These are phyloP conservation scores for Hymenochirus boettgeri DNA, from an alignment of 2,113 vertebrate species.

Conservation along the genomic window DNA sequence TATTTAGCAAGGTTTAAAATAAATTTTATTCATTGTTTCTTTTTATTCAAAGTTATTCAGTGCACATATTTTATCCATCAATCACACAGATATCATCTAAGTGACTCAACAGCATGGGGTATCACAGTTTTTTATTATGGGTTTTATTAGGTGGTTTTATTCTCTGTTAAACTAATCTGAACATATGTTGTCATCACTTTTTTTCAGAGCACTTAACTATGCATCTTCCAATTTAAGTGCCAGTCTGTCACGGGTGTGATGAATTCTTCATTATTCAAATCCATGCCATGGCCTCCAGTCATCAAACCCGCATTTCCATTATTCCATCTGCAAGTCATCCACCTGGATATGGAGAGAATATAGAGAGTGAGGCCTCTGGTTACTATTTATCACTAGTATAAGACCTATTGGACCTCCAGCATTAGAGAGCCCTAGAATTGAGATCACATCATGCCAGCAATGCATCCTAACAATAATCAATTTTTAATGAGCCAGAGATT, in stretches of 20 bases:
- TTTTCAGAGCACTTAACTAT: conserved; percentile 86
- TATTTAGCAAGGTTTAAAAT: too few species aligned
- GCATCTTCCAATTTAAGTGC: conserved; percentile 71
- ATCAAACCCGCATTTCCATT: conserved; percentile 73
- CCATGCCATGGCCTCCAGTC: conserved; percentile 84
- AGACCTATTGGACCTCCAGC: conserved; percentile 80
- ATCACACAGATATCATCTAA: too few species aligned
- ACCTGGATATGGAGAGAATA: conserved; percentile 69
- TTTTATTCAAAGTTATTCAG: too few species aligned
- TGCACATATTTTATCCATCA: too few species aligned
- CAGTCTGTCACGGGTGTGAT: conserved; percentile 74
- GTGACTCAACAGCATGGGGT: too few species aligned
- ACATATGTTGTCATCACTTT: conserved; percentile 42
- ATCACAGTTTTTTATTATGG: too few species aligned
- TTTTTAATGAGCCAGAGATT: conserved; percentile 77
- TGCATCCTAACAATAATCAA: conserved; percentile 66
- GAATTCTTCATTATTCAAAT: conserved; percentile 74
- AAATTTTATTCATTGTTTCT: too few species aligned
- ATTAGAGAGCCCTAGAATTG: conserved; percentile 89
- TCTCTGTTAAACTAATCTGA: too few species aligned
- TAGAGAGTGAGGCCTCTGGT: conserved; percentile 66
- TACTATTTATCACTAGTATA: conserved; percentile 74
- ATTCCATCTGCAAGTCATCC: conserved; percentile 71
- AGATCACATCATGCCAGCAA: conserved; percentile 87
- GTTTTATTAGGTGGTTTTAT: too few species aligned